Conservation (phyloP, 2,888 invertebrate genomes). For the Panorpa germanica region DNA sequence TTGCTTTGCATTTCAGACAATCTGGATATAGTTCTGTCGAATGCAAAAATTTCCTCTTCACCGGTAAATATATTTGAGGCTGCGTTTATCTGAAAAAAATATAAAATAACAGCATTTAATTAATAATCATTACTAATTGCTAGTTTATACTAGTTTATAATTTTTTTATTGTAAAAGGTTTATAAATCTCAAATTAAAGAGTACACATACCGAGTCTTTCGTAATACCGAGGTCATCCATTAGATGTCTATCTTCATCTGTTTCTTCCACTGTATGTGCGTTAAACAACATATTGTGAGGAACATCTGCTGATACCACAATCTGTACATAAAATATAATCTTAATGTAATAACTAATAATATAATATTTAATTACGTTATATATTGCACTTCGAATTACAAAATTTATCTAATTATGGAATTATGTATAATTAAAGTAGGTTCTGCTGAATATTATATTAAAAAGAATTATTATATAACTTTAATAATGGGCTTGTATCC, state of each 20-base stretch:
- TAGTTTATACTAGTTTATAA: neutral
- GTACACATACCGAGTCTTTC: slow-evolving; percentile 41
- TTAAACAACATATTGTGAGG: slow-evolving; percentile 58
- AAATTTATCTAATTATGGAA: too few species aligned
- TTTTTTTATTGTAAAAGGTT: neutral
- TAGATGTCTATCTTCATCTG: slow-evolving; percentile 65
- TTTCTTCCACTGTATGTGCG: slow-evolving; percentile 30
- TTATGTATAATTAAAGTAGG: too few species aligned
- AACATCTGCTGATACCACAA: slow-evolving; percentile 70
- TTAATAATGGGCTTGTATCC: too few species aligned
- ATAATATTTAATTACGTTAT: neutral
- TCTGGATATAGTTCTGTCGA: slow-evolving; percentile 82
- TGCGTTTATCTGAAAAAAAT: slow-evolving; percentile 40
- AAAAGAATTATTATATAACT: slow-evolving; percentile 5
- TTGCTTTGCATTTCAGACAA: slow-evolving; percentile 91
- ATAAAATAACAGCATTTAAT: slow-evolving; percentile 3
- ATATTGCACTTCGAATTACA: too few species aligned
- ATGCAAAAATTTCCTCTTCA: slow-evolving; percentile 95
- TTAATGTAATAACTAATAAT: slow-evolving; percentile 5
- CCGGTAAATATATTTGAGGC: slow-evolving; percentile 89
- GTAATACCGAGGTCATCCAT: slow-evolving; percentile 92
- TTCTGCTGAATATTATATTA: too few species aligned
- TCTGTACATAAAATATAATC: slow-evolving; percentile 26
- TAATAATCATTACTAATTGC: slow-evolving; percentile 6
- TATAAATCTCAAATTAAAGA: slow-evolving; percentile 9